Conservation (phyloP, 2,113 vertebrate species). For the Marmota flaviventris region DNA sequence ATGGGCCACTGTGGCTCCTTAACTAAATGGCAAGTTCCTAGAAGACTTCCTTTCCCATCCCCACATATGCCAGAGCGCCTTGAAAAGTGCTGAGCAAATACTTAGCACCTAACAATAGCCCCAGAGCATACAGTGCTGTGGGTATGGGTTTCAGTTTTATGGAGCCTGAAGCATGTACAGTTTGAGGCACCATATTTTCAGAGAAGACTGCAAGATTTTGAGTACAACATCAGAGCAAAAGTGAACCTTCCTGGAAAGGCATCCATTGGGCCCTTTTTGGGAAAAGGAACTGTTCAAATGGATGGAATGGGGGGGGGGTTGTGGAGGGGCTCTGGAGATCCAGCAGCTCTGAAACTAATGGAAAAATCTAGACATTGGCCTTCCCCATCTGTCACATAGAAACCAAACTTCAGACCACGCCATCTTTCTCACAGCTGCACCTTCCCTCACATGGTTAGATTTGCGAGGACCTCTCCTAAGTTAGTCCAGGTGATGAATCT, state of each 20-base stretch:
- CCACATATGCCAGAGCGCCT: rapidly evolving
- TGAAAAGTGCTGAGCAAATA: not conserved
- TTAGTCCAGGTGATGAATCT: not conserved
- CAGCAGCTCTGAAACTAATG: not conserved
- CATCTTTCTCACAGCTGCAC: not conserved
- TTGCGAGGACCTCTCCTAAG: rapidly evolving
- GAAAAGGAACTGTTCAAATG: not conserved
- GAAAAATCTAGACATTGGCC: no score
- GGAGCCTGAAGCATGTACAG: not conserved
- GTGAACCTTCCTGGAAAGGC: not conserved
- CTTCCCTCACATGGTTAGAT: not conserved
- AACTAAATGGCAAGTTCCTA: not conserved
- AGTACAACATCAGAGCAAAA: not conserved
- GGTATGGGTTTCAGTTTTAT: not conserved
- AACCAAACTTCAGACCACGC: not conserved
- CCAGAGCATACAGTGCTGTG: no score
- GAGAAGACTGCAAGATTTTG: not conserved
- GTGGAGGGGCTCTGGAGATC: not conserved
- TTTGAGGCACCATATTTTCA: not conserved
- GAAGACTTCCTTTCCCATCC: not conserved
- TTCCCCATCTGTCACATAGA: not conserved
- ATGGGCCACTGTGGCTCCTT: not conserved
- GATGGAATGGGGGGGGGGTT: no score
- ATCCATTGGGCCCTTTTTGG: not conserved
- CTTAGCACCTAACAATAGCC: not conserved